Percentiles rank a stretch among this genome's conserved stretches.
Conservation (phyloP, 2,888 invertebrate species). For the Brenthis ino region DNA sequence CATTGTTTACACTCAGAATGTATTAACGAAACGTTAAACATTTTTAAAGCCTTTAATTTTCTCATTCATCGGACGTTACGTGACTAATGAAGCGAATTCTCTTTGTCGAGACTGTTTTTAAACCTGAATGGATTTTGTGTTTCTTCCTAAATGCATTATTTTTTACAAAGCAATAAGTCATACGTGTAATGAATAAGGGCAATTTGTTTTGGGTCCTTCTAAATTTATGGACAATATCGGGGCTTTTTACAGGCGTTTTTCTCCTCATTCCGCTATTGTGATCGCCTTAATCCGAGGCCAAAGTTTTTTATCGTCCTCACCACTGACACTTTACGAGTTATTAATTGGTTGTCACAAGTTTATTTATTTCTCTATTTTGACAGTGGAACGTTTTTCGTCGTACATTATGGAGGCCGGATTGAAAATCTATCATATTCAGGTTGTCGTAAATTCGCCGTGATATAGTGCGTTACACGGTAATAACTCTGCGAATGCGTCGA, state of each 20-base stretch:
- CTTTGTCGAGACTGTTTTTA: slow-evolving; percentile 58
- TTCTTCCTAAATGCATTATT: slow-evolving; percentile 72
- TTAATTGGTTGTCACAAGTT: slow-evolving; percentile 81
- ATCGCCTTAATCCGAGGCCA: slow-evolving; percentile 68
- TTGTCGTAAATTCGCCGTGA: slow-evolving; percentile 80
- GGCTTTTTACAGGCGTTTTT: slow-evolving; percentile 78
- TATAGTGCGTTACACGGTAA: slow-evolving; percentile 79
- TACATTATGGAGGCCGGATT: slow-evolving; percentile 77
- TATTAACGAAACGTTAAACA: slow-evolving; percentile 42
- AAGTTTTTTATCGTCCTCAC: slow-evolving; percentile 74
- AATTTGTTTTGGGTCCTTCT: slow-evolving; percentile 81
- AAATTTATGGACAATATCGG: slow-evolving; percentile 80
- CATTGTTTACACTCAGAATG: slow-evolving; percentile 26
- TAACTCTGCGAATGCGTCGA: slow-evolving; percentile 76
- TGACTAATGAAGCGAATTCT: slow-evolving; percentile 74
- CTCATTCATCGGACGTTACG: slow-evolving; percentile 51
- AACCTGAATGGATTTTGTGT: slow-evolving; percentile 62
- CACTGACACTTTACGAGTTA: slow-evolving; percentile 82
- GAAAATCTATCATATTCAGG: slow-evolving; percentile 83
- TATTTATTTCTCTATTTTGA: slow-evolving; percentile 83
- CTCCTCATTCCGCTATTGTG: slow-evolving; percentile 75
- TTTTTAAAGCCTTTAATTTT: slow-evolving; percentile 51
- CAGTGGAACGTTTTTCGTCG: slow-evolving; percentile 74
- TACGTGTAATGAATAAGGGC: slow-evolving; percentile 82
- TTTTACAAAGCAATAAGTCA: slow-evolving; percentile 77